Conservation (phyloP, 2,797 vertebrate species). For the Phrynocephalus guinanensis region DNA sequence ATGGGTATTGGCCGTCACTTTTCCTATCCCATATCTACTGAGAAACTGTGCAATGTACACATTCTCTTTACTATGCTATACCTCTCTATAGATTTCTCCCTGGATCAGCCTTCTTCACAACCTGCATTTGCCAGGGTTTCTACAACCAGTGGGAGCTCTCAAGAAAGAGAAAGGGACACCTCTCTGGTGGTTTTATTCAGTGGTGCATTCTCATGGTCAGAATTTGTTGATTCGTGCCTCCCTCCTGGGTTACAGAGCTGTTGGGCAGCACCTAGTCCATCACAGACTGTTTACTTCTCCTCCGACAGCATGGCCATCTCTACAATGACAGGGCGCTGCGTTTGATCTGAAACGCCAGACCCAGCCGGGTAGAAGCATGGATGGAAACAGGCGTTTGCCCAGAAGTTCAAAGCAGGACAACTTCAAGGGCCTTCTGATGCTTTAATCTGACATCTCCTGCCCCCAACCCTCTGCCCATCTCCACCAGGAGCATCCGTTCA, state of each 20-base stretch:
- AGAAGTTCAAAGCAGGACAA: slow-evolving; percentile 63
- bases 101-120: no score
- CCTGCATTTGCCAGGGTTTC: no score
- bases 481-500: background rate
- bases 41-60: no score
- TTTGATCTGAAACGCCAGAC: slow-evolving; percentile 75
- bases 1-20: no score
- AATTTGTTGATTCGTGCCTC: slow-evolving; percentile 61
- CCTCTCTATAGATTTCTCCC: no score
- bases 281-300: slow-evolving; percentile 72
- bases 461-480: background rate
- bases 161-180: slow-evolving; percentile 10
- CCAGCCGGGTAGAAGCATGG: slow-evolving; percentile 59
- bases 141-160: no score
- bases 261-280: slow-evolving; percentile 68
- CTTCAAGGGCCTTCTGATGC: slow-evolving; percentile 15
- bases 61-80: no score
- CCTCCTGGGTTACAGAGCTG: slow-evolving; percentile 67
- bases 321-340: slow-evolving; percentile 59
- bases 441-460: background rate
- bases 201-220: slow-evolving; percentile 54
- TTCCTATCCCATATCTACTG: no score
- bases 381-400: slow-evolving; percentile 60
- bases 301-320: slow-evolving; percentile 71
- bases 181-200: slow-evolving; percentile 37